Percentiles rank a stretch among this genome's conserved stretches.
Conservation (phyloP, 2,888 invertebrate genomes). For the Euproctis similis region DNA sequence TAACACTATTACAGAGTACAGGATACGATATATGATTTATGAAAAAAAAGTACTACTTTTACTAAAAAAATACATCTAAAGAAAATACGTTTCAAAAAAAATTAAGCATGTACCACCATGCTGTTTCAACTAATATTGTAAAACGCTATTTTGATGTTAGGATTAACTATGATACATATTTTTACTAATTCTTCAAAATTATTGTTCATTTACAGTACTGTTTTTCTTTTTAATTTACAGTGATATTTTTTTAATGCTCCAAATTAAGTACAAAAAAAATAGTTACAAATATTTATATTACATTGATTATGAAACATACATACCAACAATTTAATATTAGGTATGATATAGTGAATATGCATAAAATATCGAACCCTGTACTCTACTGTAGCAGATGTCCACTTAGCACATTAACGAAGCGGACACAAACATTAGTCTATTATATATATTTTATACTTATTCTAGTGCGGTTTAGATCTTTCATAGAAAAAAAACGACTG, state of each 20-base stretch:
- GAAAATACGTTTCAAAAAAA: no score
- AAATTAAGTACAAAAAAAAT: not conserved
- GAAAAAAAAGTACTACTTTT: no score
- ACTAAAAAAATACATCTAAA: no score
- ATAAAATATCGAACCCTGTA: conserved; percentile 14
- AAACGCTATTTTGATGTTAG: no score
- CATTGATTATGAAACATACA: no score
- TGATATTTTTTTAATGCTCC: not conserved
- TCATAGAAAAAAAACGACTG: conserved; percentile 21
- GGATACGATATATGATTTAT: conserved; percentile 35
- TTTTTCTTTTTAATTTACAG: no score
- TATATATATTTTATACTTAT: conserved; percentile 16
- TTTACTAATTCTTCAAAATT: not conserved
- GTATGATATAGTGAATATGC: no score
- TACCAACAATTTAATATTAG: no score
- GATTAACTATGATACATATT: no score
- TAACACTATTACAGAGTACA: conserved; percentile 39
- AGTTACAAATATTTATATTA: no score
- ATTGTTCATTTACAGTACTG: not conserved
- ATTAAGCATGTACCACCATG: no score
- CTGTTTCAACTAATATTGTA: no score
- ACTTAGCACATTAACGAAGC: conserved; percentile 19
- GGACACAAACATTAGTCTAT: conserved; percentile 7
- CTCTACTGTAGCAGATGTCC: conserved; percentile 18
- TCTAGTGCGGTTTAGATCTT: conserved; percentile 23